Evolutionary conservation across 2,797 vertebrate species (phyloP).

Genomic region (Podarcis siculus): DNA sequence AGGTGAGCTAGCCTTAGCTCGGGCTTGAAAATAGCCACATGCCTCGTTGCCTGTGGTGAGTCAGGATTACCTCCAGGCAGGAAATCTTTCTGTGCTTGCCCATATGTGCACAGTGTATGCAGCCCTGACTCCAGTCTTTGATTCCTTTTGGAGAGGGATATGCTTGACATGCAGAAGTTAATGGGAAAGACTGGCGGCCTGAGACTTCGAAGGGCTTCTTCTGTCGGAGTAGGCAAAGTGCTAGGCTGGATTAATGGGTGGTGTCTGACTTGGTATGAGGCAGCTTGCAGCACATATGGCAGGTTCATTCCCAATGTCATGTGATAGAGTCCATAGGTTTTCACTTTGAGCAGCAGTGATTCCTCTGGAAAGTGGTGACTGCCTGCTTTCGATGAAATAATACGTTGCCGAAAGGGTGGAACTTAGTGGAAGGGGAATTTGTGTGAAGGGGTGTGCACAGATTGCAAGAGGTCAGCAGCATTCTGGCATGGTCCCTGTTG

Average conservation of each 20-base stretch:
- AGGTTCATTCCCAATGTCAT: neutral
- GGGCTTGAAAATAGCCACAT: no score
- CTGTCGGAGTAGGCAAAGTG: neutral
- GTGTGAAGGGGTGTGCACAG: no score
- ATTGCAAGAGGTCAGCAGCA: neutral
- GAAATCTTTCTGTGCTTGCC: neutral
- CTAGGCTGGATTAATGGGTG: neutral
- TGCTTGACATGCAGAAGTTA: neutral
- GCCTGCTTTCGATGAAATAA: neutral
- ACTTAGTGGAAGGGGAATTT: neutral
- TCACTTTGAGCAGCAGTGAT: neutral
- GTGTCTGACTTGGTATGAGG: neutral
- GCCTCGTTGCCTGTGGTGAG: neutral
- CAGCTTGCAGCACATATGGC: neutral
- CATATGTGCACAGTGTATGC: neutral
- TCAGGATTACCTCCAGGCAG: no score
- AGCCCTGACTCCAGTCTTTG: neutral
- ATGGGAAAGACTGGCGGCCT: neutral
- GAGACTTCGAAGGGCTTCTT: neutral
- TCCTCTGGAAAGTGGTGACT: neutral
- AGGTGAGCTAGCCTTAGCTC: no score
- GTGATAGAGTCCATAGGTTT: neutral
- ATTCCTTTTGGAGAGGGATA: neutral
- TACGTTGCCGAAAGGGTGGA: neutral
- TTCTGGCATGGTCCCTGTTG: neutral